Conservation (phyloP, 1,140 invertebrate species). For the Dendrolimus kikuchii region DNA sequence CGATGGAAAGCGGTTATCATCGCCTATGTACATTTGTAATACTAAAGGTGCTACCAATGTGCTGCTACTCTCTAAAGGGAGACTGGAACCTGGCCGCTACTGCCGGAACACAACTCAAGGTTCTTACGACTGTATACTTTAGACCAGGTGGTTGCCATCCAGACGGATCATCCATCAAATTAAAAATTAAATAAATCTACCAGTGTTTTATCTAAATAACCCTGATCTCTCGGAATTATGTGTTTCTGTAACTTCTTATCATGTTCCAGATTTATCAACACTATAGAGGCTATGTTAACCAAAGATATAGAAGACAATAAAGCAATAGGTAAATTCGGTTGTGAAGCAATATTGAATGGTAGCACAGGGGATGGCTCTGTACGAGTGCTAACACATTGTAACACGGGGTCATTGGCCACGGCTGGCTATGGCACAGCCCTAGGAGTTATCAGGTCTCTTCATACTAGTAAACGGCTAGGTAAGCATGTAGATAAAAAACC, state of each 20-base stretch:
- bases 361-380: slow-evolving; percentile 74
- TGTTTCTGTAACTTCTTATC: too few relatives aligned
- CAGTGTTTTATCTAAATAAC: too few relatives aligned
- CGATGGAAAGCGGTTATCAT: too few relatives aligned
- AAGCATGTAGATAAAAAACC: slow-evolving; percentile 19
- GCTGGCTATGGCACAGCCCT: slow-evolving; percentile 98
- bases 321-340: slow-evolving; percentile 87
- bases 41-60: too few relatives aligned
- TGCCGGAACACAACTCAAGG: too few relatives aligned
- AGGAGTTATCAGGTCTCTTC: slow-evolving; percentile 91
- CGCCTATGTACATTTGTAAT: too few relatives aligned
- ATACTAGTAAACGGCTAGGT: slow-evolving; percentile 83
- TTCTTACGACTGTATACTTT: too few relatives aligned
- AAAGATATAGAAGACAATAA: slow-evolving; percentile 92
- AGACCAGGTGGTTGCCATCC: too few relatives aligned
- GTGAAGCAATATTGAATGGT: slow-evolving; percentile 79
- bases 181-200: neutral
- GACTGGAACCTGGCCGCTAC: too few relatives aligned
- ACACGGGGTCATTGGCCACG: slow-evolving; percentile 97
- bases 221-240: too few relatives aligned
- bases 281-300: slow-evolving; percentile 85
- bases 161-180: too few relatives aligned
- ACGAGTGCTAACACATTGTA: slow-evolving; percentile 95
- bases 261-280: slow-evolving; percentile 77
- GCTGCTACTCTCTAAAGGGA: too few relatives aligned